A percentile compares a stretch with the other conserved stretches of the same genome.
phyloP scores from a whole-genome alignment of 2,888 invertebrate genomes.

The Philaethria dido region DNA sequence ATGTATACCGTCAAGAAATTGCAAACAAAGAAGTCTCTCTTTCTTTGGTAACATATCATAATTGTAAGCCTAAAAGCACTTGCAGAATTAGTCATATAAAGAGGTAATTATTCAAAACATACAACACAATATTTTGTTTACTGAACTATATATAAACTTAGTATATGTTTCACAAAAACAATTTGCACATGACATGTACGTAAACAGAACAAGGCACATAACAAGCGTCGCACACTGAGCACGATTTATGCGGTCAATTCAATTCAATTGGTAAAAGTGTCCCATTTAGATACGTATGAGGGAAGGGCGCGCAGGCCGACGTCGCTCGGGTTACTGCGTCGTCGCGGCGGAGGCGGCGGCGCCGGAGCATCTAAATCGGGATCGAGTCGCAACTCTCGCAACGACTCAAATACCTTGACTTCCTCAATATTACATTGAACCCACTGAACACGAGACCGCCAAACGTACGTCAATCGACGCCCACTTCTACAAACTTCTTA shows the following conservation, averaged over 20 bases:
- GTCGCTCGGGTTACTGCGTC: constrained; percentile 81
- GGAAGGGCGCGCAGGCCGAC: constrained; percentile 76
- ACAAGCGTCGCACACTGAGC: constrained; percentile 31
- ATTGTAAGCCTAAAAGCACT: constrained; percentile 18
- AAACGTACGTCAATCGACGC: constrained; percentile 80
- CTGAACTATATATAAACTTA: constrained; percentile 21
- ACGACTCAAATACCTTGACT: constrained; percentile 84
- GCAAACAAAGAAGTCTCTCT: constrained; percentile 11
- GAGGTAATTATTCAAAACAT: constrained; percentile 24
- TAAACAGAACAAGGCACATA: constrained; percentile 29
- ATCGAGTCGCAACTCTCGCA: constrained; percentile 81
- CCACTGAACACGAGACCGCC: constrained; percentile 74
- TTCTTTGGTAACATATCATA: constrained; percentile 24
- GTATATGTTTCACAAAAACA: constrained; percentile 19
- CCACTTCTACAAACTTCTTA: constrained; percentile 62
- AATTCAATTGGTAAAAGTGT: constrained; percentile 59
- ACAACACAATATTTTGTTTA: constrained; percentile 25
- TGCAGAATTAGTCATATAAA: constrained; percentile 16
- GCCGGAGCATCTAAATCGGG: constrained; percentile 83
- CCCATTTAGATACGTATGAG: constrained; percentile 56
- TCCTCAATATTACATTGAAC: constrained; percentile 85
- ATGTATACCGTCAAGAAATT: constrained; percentile 5
- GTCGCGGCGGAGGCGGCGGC: constrained; percentile 75
- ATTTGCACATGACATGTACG: constrained; percentile 29
- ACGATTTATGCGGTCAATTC: constrained; percentile 50